Base-by-base conservation (phyloP, 2,797 vertebrate genomes). In the Numenius phaeopus region DNA sequence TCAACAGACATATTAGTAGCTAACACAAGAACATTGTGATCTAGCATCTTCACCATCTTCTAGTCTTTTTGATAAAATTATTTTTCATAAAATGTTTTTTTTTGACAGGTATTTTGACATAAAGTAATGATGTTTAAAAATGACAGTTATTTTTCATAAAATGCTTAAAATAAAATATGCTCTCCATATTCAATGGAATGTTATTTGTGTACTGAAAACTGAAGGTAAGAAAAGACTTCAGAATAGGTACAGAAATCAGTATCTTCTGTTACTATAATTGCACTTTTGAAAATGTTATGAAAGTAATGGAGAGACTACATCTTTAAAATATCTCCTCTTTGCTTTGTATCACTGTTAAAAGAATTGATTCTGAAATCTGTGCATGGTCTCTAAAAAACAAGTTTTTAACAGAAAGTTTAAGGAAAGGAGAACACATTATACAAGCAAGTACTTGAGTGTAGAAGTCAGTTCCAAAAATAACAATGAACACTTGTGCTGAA, bases 401-500 rank as follows among this genome's bases (percentile, higher is more conserved):
- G 9, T 18, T 89, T 91, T 81, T 66, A 86, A 82, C 69, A 50
- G 59, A 73, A 83, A 78, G 29, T 50, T 92, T 88, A 66, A 72
- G 69, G 65, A 87, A 87, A 62, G 39, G 61, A 71, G 95, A 95
- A 67, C 34, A 64, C 30, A 39, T 94, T 61, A 23, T 39, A 50
- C 11, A 78, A 69, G 58, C 32, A 69, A 86, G 87, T 69, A 65
- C 69, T 78, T 86, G 58, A 91, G 61, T 55, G 58, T 61, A 88
- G 54, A 83, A 96, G 39, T 86, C 34, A 17, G 89, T 94, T 96
- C 94, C 90, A 96, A 92, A 96, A 97, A 94, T 96, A 96, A 96
- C 84, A 90, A 32, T 69, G 87, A 81, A 47, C 65, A 44, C 79
- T 95, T 90, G 76, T 40, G 54, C 89, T 95, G 72, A 90, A 91